Base-by-base conservation (phyloP, 2,113 vertebrate genomes). In the Cavia porcellus region DNA sequence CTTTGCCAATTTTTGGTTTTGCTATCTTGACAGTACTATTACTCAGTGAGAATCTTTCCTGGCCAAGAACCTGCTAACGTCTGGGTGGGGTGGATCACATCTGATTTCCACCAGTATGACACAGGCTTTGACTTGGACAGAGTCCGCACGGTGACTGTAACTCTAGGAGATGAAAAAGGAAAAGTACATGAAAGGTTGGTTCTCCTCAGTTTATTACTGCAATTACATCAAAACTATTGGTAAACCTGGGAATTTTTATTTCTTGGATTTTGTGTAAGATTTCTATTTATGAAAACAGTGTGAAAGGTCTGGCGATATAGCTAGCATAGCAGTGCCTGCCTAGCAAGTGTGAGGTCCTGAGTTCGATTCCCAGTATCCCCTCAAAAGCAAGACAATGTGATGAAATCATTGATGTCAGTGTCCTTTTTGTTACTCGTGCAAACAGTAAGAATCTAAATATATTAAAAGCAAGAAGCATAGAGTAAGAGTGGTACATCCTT, bases 61-160 rank as follows among this genome's bases (percentile, higher is more conserved):
- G 99, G 99, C 77, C 99, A 99, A 98, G 99, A 99, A 88, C 99
- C 99, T 80, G 99, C 99, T 89, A 99, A 99, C 42, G 99, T 99
- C 77, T 99, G 99, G 99, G 99, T 99, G 13, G 99, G 99, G 82
- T 99, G 99, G 99, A 99, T 99, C 70, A 99, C 99, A 15, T 99
- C 99, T 1, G 99, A 99, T 86, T 99, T 99, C 96, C 99, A 99
- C 93, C 99, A 99, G 93, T 99, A 99, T 1, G 99, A 99, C 90
- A 99, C 99, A 0, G 98, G 98, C 96, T 99, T 99, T 74, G 99
- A 99, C 74, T 98, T 99, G 98, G 99, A 99, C 94, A 99, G 99
- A 96, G 99, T 99, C 91, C 99, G 99, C 55, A 99, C 99, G 0
- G 99, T 99, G 84, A 99, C 99, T 0, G 99, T 99, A 30, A 99